These are phyloP conservation scores for Caenorhabditis sp. DNA, from an alignment of 2,888 invertebrate species.

Conservation along the genomic window DNA sequence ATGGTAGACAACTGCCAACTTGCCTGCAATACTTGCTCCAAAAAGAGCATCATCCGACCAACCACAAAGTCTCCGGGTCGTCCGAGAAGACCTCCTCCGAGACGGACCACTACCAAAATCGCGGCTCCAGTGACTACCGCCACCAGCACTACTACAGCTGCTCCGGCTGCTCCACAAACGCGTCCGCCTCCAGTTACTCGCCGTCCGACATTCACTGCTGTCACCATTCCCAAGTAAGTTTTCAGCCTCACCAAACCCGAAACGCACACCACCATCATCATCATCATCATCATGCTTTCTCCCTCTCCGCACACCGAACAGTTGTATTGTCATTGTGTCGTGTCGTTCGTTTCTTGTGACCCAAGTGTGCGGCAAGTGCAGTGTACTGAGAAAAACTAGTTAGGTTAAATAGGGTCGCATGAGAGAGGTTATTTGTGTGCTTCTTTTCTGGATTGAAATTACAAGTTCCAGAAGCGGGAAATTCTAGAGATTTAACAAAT, in stretches of 20 bases:
- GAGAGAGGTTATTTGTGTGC: slow-evolving; percentile 27
- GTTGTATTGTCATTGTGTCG: slow-evolving; percentile 53
- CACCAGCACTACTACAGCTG: slow-evolving; percentile 9
- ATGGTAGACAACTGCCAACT: slow-evolving; percentile 80
- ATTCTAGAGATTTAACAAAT: too few species aligned
- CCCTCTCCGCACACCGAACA: slow-evolving; percentile 50
- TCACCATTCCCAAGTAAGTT: slow-evolving; percentile 43
- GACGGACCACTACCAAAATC: slow-evolving; percentile 16
- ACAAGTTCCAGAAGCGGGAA: too few species aligned
- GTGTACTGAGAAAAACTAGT: slow-evolving; percentile 36
- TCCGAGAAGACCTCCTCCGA: slow-evolving; percentile 51
- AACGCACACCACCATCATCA: too few species aligned
- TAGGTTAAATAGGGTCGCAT: slow-evolving; percentile 7
- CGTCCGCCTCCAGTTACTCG: slow-evolving; percentile 54
- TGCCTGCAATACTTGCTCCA: slow-evolving; percentile 76
- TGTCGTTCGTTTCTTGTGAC: slow-evolving; percentile 15
- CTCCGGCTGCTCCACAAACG: slow-evolving; percentile 33
- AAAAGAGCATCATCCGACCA: slow-evolving; percentile 41
- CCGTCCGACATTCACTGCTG: slow-evolving; percentile 41
- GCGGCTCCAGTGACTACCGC: not conserved
- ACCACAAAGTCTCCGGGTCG: slow-evolving; percentile 34
- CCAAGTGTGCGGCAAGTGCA: slow-evolving; percentile 46
- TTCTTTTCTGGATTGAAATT: too few species aligned
- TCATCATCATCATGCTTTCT: slow-evolving; percentile 30
- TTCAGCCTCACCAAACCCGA: slow-evolving; percentile 11